Base-by-base conservation (phyloP, 2,113 vertebrate species). In the Oryzias melastigma region DNA sequence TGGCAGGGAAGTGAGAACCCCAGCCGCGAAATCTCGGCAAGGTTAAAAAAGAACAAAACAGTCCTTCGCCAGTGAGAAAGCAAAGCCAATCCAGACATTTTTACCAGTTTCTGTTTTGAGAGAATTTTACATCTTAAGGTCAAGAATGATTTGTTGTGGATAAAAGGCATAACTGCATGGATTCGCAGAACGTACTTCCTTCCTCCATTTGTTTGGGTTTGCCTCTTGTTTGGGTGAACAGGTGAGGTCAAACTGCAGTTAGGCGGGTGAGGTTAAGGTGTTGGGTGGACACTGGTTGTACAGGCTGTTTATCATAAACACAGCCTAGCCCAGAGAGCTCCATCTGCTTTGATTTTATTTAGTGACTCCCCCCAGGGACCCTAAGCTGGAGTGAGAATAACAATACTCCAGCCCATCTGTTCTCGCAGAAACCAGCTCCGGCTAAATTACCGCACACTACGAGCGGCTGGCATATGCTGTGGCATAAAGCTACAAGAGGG, bases 271-370 rank as follows among this genome's bases (percentile, higher is more conserved):
- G 83, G 81, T 83, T 82, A 91, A 89, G 82, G 87, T 87, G 92
- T 89, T 86, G 75, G 88, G 82, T 84, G 89, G 85, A 88, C 83
- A 87, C 81, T 87, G 78, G 84, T 81, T 87, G 91, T 91, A 75
- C 85, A 86, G 78, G 82, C 82, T 90, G 91, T 92, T 94, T 91
- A 93, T 93, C 89, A 91, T 91, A 90, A 94, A 93, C 90, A 93
- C 89, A 87, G 90, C 92, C 90, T 91, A 91, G 93, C 91, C 92
- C 88, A 92, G 93, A 93, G 93, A 94, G 92, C 92, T 94, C 95
- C 94, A 96, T 96, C 93, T 97, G 94, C 93, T 93, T 95, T 94
- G 92, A 93, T 95, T 95, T 95, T 95, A 94, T 94, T 94, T 92
- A 92, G 93, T 91, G 88, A 93, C 92, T 86, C 92, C 92, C 94